These are phyloP conservation scores for Hermetia illucens DNA, from an alignment of 1,140 invertebrate genomes.

Conservation along the genomic window DNA sequence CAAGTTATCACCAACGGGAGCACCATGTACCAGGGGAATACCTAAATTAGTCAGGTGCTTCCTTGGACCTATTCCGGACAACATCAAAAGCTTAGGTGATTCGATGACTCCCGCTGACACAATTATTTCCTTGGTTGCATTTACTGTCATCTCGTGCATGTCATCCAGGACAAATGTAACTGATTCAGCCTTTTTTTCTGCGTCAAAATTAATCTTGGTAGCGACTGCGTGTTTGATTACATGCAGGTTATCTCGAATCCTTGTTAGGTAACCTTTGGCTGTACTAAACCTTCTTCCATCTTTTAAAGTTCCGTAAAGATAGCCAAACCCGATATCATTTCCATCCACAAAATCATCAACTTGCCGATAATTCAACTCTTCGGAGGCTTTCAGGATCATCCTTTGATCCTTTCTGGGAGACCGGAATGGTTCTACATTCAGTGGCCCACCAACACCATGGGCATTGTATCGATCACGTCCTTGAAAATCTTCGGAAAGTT, in stretches of 20 bases:
- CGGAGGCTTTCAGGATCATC: constrained; percentile 8
- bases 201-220: constrained; percentile 24
- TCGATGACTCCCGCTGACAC: constrained; percentile 71
- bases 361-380: constrained; percentile 20
- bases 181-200: constrained; percentile 44
- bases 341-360: constrained; percentile 29
- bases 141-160: constrained; percentile 39
- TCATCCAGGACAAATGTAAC: constrained; percentile 55
- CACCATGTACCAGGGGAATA: constrained; percentile 30
- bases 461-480: constrained; percentile 22
- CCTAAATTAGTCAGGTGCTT: constrained; percentile 49
- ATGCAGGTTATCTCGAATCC: constrained; percentile 36
- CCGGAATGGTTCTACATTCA: constrained; percentile 11
- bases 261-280: constrained; percentile 16
- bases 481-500: constrained; percentile 1
- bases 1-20: constrained; percentile 46
- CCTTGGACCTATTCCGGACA: constrained; percentile 72
- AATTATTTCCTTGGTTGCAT: constrained; percentile 66
- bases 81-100: constrained; percentile 75
- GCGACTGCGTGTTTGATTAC: constrained; percentile 37
- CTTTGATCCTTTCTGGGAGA: constrained; percentile 14
- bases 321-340: constrained; percentile 32
- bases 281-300: constrained; percentile 42
- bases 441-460: constrained; percentile 43
- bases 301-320: constrained; percentile 31